Evolutionary conservation across 2,888 invertebrate species (phyloP).

Genomic region (Plebejus melissa): DNA sequence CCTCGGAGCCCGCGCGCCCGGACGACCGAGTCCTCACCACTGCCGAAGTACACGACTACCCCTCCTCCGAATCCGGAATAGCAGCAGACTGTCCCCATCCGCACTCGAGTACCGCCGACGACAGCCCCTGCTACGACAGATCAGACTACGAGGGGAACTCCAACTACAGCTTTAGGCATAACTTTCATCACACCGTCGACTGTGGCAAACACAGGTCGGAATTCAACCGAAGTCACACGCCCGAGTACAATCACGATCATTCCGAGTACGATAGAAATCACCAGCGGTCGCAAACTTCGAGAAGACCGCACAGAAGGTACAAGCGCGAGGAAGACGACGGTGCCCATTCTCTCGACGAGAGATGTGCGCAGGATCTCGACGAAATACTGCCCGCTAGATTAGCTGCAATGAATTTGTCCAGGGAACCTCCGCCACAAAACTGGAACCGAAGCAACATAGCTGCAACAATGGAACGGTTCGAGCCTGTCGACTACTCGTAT

Average conservation of each 20-base stretch:
- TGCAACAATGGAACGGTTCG: conserved; percentile 82
- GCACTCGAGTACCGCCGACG: conserved; percentile 69
- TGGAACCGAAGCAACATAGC: conserved; percentile 83
- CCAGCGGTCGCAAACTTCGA: conserved; percentile 62
- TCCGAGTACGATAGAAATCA: conserved; percentile 64
- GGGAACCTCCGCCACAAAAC: conserved; percentile 69
- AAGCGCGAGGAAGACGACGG: conserved; percentile 68
- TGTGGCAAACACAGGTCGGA: conserved; percentile 65
- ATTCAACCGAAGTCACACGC: conserved; percentile 67
- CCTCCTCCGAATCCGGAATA: conserved; percentile 76
- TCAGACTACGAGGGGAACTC: conserved; percentile 71
- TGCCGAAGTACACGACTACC: conserved; percentile 74
- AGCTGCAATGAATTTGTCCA: conserved; percentile 69
- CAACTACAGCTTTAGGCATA: conserved; percentile 64
- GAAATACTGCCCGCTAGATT: conserved; percentile 73
- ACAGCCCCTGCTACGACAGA: conserved; percentile 69
- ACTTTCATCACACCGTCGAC: conserved; percentile 65
- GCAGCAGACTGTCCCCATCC: conserved; percentile 73
- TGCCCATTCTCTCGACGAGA: conserved; percentile 69
- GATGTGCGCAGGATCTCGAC: conserved; percentile 71
- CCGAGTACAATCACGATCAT: conserved; percentile 66
- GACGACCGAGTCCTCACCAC: conserved; percentile 72
- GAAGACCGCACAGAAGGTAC: conserved; percentile 61
- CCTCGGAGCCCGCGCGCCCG: conserved; percentile 68
- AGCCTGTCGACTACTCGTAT: conserved; percentile 88